Evolutionary conservation across 2,113 vertebrate species (phyloP).

Genomic region (Taurulus bubalis): DNA sequence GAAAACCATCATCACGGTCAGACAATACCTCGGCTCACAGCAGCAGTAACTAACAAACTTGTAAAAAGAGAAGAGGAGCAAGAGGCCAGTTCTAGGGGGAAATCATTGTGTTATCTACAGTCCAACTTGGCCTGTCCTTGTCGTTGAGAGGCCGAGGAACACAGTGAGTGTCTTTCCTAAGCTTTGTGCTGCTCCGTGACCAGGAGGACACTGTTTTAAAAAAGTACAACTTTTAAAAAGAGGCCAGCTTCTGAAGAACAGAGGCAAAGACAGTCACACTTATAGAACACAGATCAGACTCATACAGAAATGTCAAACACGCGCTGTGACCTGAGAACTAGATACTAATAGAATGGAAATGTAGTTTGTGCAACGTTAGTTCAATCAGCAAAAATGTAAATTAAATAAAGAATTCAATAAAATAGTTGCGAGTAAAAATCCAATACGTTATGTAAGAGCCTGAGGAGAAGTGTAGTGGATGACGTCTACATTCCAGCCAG

Average conservation of each 20-base stretch:
- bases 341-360: background rate
- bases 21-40: conserved; percentile 29
- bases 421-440: no score
- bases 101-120: conserved; percentile 58
- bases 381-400: no score
- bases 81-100: conserved; percentile 39
- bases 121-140: conserved; percentile 52
- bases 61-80: conserved; percentile 26
- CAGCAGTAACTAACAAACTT: conserved; percentile 41
- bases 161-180: conserved; percentile 32
- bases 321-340: background rate
- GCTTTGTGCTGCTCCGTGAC: conserved; percentile 39
- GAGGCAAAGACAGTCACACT: conserved; percentile 49
- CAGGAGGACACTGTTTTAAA: conserved; percentile 31
- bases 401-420: background rate
- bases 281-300: conserved; percentile 1
- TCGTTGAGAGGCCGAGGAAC: conserved; percentile 23
- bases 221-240: conserved; percentile 56
- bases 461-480: no score
- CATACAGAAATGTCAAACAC: background rate
- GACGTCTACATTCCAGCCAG: no score
- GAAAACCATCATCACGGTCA: background rate
- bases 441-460: no score
- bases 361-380: background rate
- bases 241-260: conserved; percentile 51